Conservation (phyloP, 2,888 invertebrate genomes). For the Nomada fabriciana region DNA sequence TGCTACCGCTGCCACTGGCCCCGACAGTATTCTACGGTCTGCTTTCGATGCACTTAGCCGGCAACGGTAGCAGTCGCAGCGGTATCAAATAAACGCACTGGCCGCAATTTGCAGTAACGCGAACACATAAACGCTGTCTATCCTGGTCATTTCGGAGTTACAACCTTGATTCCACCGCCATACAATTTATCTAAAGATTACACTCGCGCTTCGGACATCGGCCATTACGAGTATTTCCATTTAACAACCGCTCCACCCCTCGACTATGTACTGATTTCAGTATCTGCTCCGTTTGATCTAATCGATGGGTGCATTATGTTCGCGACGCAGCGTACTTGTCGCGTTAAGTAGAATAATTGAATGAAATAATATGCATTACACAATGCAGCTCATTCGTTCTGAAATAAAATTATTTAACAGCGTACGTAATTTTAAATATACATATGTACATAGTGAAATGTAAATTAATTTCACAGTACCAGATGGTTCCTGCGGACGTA, state of each 20-base stretch:
- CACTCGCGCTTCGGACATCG: neutral
- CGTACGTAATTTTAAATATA: too few relatives aligned
- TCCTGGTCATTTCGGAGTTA: conserved; percentile 28
- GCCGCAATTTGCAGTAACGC: conserved; percentile 36
- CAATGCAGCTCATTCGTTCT: too few relatives aligned
- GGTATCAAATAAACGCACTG: conserved; percentile 13
- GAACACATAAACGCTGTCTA: conserved; percentile 22
- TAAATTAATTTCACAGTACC: too few relatives aligned
- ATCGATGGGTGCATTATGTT: too few relatives aligned
- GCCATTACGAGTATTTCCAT: neutral
- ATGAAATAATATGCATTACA: too few relatives aligned
- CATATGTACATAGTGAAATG: too few relatives aligned
- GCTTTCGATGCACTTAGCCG: conserved; percentile 7
- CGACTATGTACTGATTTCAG: too few relatives aligned
- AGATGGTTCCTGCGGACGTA: too few relatives aligned
- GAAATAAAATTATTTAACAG: too few relatives aligned
- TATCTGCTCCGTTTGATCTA: too few relatives aligned
- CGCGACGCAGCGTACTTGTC: too few relatives aligned
- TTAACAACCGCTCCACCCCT: neutral
- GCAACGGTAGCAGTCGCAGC: neutral
- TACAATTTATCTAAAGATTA: conserved; percentile 19
- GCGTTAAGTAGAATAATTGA: too few relatives aligned
- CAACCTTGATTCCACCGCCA: neutral
- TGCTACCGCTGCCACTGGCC: conserved; percentile 41
- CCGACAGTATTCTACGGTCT: neutral